Conservation (phyloP, 2,797 vertebrate species). For the Distichodus sexfasciatus region DNA sequence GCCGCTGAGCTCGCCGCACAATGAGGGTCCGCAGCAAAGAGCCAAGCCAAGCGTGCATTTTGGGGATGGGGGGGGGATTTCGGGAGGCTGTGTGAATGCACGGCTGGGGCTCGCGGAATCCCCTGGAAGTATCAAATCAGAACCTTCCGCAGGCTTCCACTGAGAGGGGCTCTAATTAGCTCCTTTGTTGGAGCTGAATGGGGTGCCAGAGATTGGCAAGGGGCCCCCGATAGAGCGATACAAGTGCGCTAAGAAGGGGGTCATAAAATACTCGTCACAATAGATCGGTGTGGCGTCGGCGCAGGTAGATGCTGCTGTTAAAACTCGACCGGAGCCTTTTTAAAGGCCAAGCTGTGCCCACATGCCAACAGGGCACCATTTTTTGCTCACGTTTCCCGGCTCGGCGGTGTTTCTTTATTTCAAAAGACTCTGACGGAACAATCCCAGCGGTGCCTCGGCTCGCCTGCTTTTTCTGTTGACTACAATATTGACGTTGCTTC, state of each 20-base stretch:
- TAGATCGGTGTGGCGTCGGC: slow-evolving; percentile 24
- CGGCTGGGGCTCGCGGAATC: slow-evolving; percentile 71
- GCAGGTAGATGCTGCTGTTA: slow-evolving; percentile 38
- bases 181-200: slow-evolving; percentile 77
- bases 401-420: slow-evolving; percentile 4
- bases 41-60: slow-evolving; percentile 70
- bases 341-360: not conserved
- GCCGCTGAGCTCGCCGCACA: slow-evolving; percentile 62
- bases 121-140: slow-evolving; percentile 80
- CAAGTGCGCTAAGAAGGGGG: slow-evolving; percentile 64
- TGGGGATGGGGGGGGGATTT: too few relatives aligned
- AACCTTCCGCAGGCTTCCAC: slow-evolving; percentile 70
- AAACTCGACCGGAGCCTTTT: slow-evolving; percentile 36
- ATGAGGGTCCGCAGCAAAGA: slow-evolving; percentile 71
- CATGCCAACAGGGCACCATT: slow-evolving; percentile 5
- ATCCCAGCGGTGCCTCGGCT: not conserved
- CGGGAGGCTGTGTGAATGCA: slow-evolving; percentile 47
- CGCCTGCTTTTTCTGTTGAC: not conserved
- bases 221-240: slow-evolving; percentile 60
- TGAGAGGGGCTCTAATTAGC: slow-evolving; percentile 77
- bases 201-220: slow-evolving; percentile 63
- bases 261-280: slow-evolving; percentile 46
- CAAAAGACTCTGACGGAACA: not conserved
- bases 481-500: slow-evolving; percentile 4
- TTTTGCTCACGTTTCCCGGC: not conserved